phyloP scores from a whole-genome alignment of 2,888 invertebrate genomes.

The Entomobrya multifasciata region DNA sequence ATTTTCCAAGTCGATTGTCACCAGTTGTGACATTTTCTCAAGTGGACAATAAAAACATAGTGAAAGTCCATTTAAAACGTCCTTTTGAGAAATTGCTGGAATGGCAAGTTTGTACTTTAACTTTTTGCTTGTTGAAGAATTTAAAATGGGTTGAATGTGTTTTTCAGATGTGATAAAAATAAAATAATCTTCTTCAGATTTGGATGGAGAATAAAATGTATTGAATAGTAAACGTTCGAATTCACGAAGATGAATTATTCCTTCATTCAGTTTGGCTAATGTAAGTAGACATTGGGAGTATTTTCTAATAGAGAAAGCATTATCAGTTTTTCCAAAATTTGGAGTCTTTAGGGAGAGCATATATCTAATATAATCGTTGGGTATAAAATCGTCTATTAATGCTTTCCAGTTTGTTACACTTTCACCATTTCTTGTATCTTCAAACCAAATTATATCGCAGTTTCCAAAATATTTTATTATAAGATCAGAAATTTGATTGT shows the following conservation, averaged over 20 bases:
- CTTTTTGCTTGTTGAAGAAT: neutral
- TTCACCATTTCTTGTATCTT: neutral
- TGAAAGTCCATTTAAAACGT: neutral
- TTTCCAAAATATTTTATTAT: neutral
- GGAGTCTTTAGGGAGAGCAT: no score
- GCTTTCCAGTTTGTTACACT: no score
- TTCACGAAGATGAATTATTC: neutral
- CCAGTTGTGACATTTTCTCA: constrained; percentile 16
- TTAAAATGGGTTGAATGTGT: neutral
- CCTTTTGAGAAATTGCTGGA: neutral
- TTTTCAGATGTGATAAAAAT: constrained; percentile 16
- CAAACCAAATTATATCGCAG: constrained; percentile 2
- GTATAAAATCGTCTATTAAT: no score
- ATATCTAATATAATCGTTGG: no score
- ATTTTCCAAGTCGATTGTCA: constrained; percentile 22
- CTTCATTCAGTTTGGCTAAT: neutral
- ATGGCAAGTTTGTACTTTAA: constrained; percentile 53
- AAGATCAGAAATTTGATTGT: no score
- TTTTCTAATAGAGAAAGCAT: neutral
- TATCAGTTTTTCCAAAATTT: no score
- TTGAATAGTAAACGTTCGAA: constrained; percentile 1
- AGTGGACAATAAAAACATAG: constrained; percentile 32
- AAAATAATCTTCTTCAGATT: constrained; percentile 44
- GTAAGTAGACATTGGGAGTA: constrained; percentile 34
- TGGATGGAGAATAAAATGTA: neutral